These are phyloP conservation scores for Beris chalybata DNA, from an alignment of 2,888 invertebrate species.

Conservation along the genomic window DNA sequence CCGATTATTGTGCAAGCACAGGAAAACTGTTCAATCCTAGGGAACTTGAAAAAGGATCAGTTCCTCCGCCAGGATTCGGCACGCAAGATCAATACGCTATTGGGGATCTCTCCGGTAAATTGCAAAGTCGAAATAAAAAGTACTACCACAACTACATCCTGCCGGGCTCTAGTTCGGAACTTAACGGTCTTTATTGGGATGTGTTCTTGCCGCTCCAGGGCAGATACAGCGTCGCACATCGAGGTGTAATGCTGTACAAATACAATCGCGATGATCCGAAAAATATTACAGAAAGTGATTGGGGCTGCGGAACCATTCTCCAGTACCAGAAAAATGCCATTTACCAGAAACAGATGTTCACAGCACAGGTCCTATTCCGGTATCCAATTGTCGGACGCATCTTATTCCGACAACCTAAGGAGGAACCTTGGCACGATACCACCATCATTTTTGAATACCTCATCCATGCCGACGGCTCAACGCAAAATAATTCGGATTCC, in stretches of 20 bases:
- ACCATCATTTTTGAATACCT: conserved; percentile 80
- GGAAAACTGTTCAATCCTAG: conserved; percentile 79
- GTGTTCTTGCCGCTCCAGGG: conserved; percentile 83
- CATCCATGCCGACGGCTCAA: conserved; percentile 84
- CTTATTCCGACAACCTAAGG: conserved; percentile 76
- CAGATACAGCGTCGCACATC: conserved; percentile 73
- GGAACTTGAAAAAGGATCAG: conserved; percentile 58
- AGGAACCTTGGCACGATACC: conserved; percentile 83
- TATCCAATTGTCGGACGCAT: conserved; percentile 88
- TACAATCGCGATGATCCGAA: conserved; percentile 48
- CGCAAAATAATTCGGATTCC: conserved; percentile 69
- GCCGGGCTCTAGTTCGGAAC: conserved; percentile 69
- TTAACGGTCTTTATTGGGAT: conserved; percentile 79
- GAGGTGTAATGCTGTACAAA: conserved; percentile 63
- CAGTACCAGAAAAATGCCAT: conserved; percentile 66
- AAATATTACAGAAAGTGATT: conserved; percentile 49
- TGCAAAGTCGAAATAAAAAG: conserved; percentile 71
- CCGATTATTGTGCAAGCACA: conserved; percentile 67
- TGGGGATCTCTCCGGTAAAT: conserved; percentile 88
- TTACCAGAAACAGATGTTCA: conserved; percentile 71
- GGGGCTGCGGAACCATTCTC: conserved; percentile 66
- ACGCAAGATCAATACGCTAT: conserved; percentile 89
- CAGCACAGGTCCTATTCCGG: conserved; percentile 78
- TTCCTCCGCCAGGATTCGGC: conserved; percentile 75
- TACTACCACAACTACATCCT: conserved; percentile 69